These are phyloP conservation scores for Allygus modestus DNA, from an alignment of 2,888 invertebrate genomes.

Conservation along the genomic window DNA sequence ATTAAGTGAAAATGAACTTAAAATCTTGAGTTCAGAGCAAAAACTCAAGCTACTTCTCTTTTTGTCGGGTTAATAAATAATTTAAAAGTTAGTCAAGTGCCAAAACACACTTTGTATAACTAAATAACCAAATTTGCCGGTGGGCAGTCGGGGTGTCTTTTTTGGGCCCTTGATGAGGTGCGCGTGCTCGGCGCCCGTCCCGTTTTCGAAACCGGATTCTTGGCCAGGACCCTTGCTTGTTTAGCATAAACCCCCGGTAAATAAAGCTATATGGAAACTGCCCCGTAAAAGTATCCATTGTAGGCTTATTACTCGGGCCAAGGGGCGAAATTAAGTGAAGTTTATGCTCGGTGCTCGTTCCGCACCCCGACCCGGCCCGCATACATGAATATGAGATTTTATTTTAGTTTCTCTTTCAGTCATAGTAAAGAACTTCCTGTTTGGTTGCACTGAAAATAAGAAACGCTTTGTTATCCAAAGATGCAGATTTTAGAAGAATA, in stretches of 20 bases:
- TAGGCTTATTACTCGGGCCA: slow-evolving; percentile 59
- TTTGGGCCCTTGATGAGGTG: slow-evolving; percentile 3
- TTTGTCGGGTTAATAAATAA: slow-evolving; percentile 36
- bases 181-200: slow-evolving; percentile 34
- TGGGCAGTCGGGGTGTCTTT: slow-evolving; percentile 1
- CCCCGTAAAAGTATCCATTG: slow-evolving; percentile 56
- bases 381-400: slow-evolving; percentile 57
- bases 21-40: not conserved
- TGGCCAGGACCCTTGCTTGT: slow-evolving; percentile 39
- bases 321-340: slow-evolving; percentile 54
- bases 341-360: slow-evolving; percentile 51
- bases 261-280: slow-evolving; percentile 57
- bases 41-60: slow-evolving; percentile 9
- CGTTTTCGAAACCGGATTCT: slow-evolving; percentile 47
- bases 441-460: not conserved
- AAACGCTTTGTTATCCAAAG: not conserved
- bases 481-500: too few species aligned
- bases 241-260: slow-evolving; percentile 56
- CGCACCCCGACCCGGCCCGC: slow-evolving; percentile 43
- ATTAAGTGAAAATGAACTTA: too few species aligned
- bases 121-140: slow-evolving; percentile 53
- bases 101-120: slow-evolving; percentile 56
- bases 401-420: slow-evolving; percentile 58
- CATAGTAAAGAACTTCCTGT: slow-evolving; percentile 42
- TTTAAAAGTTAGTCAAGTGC: slow-evolving; percentile 54